These are phyloP conservation scores for Leptobrachium leishanense DNA, from an alignment of 2,113 vertebrate genomes.

Conservation along the genomic window DNA sequence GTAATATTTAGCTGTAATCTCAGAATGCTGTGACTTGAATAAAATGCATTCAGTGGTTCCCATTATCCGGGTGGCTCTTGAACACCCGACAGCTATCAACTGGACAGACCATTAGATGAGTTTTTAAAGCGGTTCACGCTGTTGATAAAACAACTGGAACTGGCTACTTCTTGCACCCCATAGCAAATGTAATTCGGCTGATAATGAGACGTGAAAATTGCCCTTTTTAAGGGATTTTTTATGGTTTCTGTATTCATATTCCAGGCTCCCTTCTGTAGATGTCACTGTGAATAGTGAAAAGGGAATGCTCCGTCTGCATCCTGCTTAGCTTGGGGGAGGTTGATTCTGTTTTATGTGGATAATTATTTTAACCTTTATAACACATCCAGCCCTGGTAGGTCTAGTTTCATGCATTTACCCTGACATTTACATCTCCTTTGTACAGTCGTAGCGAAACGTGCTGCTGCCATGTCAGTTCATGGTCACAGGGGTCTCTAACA, in stretches of 20 bases:
- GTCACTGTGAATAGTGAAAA: constrained; percentile 71
- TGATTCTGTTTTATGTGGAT: constrained; percentile 79
- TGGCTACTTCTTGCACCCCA: constrained; percentile 37
- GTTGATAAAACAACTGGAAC: constrained; percentile 48
- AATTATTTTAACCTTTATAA: constrained; percentile 81
- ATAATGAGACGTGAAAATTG: constrained; percentile 58
- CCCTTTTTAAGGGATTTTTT: constrained; percentile 62
- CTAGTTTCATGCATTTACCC: constrained; percentile 67
- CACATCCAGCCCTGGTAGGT: constrained; percentile 63
- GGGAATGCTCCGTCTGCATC: constrained; percentile 66
- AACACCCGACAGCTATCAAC: constrained; percentile 22
- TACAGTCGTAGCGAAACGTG: constrained; percentile 55
- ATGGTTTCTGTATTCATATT: constrained; percentile 66
- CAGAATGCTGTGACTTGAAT: too few relatives aligned
- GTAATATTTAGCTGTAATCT: too few relatives aligned
- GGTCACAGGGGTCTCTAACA: constrained; percentile 62
- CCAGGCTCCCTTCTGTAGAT: constrained; percentile 63
- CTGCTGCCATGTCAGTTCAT: constrained; percentile 66
- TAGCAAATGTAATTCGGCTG: constrained; percentile 50
- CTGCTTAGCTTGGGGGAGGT: constrained; percentile 59
- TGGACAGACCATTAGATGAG: constrained; percentile 32
- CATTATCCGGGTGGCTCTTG: too few relatives aligned
- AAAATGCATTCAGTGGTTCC: too few relatives aligned
- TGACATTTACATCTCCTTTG: constrained; percentile 69
- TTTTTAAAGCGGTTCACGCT: constrained; percentile 46